phyloP scores from a whole-genome alignment of 2,797 vertebrate species.

The Simalia tracyae region DNA sequence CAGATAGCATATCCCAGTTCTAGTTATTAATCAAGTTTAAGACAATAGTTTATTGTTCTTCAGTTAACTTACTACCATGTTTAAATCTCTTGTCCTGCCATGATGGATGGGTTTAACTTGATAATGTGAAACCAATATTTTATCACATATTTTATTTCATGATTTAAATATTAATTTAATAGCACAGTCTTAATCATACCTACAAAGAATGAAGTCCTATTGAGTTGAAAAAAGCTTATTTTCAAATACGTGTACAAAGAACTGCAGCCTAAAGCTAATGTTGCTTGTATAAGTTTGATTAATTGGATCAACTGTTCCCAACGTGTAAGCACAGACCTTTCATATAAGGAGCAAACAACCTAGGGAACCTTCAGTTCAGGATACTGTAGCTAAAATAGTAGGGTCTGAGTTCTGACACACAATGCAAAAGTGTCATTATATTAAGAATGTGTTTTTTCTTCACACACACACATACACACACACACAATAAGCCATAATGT shows the following conservation, averaged over 20 bases:
- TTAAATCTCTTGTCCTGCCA: slow-evolving; percentile 22
- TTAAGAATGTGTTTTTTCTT: no score
- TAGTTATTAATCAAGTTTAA: slow-evolving; percentile 32
- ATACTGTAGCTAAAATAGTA: not conserved
- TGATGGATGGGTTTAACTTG: slow-evolving; percentile 52
- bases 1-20: slow-evolving; percentile 23
- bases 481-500: no score
- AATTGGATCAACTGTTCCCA: not conserved
- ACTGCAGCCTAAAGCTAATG: not conserved
- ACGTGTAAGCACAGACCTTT: not conserved
- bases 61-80: slow-evolving; percentile 39
- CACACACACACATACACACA: no score
- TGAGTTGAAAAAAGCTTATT: not conserved
- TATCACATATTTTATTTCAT: slow-evolving; percentile 25
- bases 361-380: not conserved
- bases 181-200: no score
- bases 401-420: not conserved
- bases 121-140: slow-evolving; percentile 24
- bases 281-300: slow-evolving; percentile 8
- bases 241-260: not conserved
- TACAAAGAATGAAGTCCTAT: not conserved
- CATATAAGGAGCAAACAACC: not conserved
- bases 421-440: not conserved
- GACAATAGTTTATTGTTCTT: slow-evolving; percentile 37
- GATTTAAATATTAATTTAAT: slow-evolving; percentile 39